These are phyloP conservation scores for Campopleginae sp. DNA, from an alignment of 2,888 invertebrate genomes.

Conservation along the genomic window DNA sequence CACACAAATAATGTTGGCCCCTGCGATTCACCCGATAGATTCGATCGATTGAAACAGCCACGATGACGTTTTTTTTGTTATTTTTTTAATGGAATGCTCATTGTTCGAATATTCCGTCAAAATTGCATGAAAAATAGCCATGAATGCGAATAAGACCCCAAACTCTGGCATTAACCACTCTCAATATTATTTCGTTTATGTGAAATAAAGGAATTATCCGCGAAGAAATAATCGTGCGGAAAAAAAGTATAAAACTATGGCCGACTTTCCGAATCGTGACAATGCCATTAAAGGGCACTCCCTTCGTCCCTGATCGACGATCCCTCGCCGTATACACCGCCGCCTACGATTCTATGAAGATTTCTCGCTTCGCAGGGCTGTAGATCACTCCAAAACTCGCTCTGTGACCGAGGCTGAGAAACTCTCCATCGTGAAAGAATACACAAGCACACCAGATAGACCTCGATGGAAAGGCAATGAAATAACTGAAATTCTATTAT, in stretches of 20 bases:
- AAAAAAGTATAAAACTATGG: conserved; percentile 28
- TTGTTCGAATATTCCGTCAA: background rate
- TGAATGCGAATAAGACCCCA: conserved; percentile 70
- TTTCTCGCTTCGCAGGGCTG: conserved; percentile 56
- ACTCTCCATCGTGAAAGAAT: conserved; percentile 57
- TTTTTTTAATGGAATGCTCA: background rate
- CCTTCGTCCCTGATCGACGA: conserved; percentile 69
- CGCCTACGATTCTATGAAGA: conserved; percentile 38
- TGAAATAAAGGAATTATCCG: conserved; percentile 55
- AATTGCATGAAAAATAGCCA: background rate
- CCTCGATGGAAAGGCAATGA: conserved; percentile 34
- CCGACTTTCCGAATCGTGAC: conserved; percentile 70
- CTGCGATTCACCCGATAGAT: background rate
- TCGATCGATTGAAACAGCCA: background rate
- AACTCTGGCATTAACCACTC: conserved; percentile 29
- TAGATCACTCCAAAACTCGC: conserved; percentile 60
- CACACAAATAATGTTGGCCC: background rate
- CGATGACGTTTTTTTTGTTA: background rate
- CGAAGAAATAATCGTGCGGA: conserved; percentile 29
- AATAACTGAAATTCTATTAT: conserved; percentile 22
- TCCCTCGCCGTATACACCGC: conserved; percentile 24
- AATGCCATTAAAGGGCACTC: conserved; percentile 74
- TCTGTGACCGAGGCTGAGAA: conserved; percentile 55
- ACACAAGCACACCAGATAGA: conserved; percentile 15
- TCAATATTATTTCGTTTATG: conserved; percentile 45